Base-by-base conservation (phyloP, 1,140 invertebrate genomes). In the Plectrocnemia conspersa region DNA sequence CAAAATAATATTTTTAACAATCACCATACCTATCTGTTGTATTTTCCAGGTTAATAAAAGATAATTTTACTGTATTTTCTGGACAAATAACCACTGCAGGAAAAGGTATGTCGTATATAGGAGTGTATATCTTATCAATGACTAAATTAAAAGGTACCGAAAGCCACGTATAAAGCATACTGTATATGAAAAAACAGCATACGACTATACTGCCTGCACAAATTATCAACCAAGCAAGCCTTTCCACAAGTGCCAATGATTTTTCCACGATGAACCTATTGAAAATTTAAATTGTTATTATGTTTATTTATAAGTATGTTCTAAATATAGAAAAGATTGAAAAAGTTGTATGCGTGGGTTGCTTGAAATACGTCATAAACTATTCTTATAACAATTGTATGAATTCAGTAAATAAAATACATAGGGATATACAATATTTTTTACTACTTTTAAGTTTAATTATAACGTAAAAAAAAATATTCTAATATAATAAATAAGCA, bases 41-140 rank as follows among this genome's bases (percentile, higher is more conserved):
- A 21, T 56, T 36, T 2, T 27, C 21, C 5, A 61, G 16, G 22
- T 61, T 47, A 19, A 56, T 56, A 46, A 61, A 65, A 0, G 72
- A 73, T 35, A 58, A 41, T 55, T 74, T 71, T 1, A 74, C 62
- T 15, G 70, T 68, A 27, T 70, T 59, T 54, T 74, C 70, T 3
- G 73, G 73, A 40, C 73, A 75, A 1, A 75, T 45, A 0, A 73
- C 66, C 1, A 75, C 69, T 2, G 63, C 69, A 1, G 73, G 73
- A 40, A 75, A 75, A 1, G 73, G 73, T 1, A 75, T 65, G n/a
- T 72, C 70, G 67, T 70, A 75, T 4, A 74, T 66, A 0, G 73
- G 71, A 1, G 72, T 71, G 0, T 69, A 71, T 35, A 68, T 40
- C 1, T 71, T 70, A 54, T 74, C 72, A 2, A 75, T 68, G 3